These are phyloP conservation scores for Drosophila erecta DNA, from an alignment of 1,140 invertebrate species.

Conservation along the genomic window DNA sequence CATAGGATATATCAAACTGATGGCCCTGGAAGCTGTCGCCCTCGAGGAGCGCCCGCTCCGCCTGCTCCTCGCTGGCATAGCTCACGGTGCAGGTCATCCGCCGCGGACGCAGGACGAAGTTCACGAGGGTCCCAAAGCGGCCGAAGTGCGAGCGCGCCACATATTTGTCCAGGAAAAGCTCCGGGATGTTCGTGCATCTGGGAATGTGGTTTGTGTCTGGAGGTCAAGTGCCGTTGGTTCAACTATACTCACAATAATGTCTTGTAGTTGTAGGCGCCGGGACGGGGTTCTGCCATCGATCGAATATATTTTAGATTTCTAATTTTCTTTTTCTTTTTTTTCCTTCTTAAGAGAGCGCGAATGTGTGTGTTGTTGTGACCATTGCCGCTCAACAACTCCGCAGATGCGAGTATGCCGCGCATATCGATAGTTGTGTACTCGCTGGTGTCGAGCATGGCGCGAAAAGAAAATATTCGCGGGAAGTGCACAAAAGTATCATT, in stretches of 20 bases:
- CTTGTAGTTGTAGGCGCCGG: slow-evolving; percentile 56
- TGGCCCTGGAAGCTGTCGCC: slow-evolving; percentile 87
- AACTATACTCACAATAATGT: slow-evolving; percentile 70
- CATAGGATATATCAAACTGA: slow-evolving; percentile 86
- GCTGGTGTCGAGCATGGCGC: too few relatives aligned
- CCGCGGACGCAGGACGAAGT: slow-evolving; percentile 87
- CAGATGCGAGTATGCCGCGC: too few relatives aligned
- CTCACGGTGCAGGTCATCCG: slow-evolving; percentile 87
- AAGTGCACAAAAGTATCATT: too few relatives aligned
- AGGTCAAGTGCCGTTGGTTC: too few relatives aligned
- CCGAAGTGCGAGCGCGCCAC: slow-evolving; percentile 88
- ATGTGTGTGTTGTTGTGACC: neutral
- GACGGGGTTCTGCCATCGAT: slow-evolving; percentile 48
- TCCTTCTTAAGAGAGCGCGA: neutral
- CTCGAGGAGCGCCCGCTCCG: slow-evolving; percentile 86
- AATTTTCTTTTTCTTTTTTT: neutral
- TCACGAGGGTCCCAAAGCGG: slow-evolving; percentile 87
- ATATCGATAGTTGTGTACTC: too few relatives aligned
- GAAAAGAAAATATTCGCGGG: too few relatives aligned
- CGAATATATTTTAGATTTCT: neutral
- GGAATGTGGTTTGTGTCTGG: neutral
- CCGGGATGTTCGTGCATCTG: slow-evolving; percentile 88
- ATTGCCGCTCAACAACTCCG: neutral
- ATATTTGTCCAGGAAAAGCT: slow-evolving; percentile 87
- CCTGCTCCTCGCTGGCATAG: slow-evolving; percentile 86